Evolutionary conservation across 1,140 invertebrate genomes (phyloP).

Genomic region (Calliphora vicina): DNA sequence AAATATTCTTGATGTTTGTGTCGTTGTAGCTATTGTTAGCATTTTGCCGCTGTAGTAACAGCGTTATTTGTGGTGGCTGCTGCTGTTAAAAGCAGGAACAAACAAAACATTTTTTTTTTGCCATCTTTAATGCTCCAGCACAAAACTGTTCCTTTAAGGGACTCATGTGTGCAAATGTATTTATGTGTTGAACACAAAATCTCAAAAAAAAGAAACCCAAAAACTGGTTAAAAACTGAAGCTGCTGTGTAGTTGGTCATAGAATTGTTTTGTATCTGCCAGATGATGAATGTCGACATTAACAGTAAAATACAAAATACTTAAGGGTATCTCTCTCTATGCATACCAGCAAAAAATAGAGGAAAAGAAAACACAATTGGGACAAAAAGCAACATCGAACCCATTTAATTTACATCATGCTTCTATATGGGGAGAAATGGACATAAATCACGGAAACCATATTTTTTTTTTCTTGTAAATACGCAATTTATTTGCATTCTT

Average conservation of each 20-base stretch:
- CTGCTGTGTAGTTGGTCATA: background rate
- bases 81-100: background rate
- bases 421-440: background rate
- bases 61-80: background rate
- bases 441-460: background rate
- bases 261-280: background rate
- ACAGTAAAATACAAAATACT: conserved; percentile 1
- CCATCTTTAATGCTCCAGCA: background rate
- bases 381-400: background rate
- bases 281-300: background rate
- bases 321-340: background rate
- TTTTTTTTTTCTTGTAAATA: background rate
- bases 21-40: background rate
- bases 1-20: background rate
- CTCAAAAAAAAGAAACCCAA: background rate
- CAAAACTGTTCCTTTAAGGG: background rate
- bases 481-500: background rate
- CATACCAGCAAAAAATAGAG: background rate
- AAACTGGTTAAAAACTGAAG: background rate
- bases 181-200: background rate
- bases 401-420: background rate
- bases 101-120: background rate
- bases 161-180: background rate
- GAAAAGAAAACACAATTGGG: background rate
- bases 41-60: background rate